Percentiles rank a stretch among this genome's conserved stretches.
phyloP scores from a whole-genome alignment of 2,888 invertebrate genomes.

The Alloscopus bannaensis region DNA sequence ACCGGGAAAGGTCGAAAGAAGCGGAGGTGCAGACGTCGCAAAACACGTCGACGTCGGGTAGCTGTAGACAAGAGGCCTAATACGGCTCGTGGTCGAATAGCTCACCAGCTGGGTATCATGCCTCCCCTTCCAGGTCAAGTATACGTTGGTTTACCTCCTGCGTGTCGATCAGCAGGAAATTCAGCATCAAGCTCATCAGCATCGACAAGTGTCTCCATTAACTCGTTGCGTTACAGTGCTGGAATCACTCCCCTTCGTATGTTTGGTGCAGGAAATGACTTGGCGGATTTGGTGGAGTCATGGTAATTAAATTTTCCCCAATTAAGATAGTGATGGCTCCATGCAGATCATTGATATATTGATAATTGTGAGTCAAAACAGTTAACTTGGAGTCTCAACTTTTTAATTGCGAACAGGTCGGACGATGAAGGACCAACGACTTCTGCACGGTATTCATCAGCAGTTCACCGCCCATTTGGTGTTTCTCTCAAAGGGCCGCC shows the following conservation, averaged over 20 bases:
- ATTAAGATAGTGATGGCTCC: neutral
- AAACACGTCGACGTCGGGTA: constrained; percentile 61
- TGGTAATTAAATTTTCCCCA: constrained; percentile 25
- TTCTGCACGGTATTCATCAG: constrained; percentile 17
- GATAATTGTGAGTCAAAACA: neutral
- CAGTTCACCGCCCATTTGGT: constrained; percentile 33
- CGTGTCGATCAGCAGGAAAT: constrained; percentile 47
- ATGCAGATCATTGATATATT: neutral
- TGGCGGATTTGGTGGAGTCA: constrained; percentile 79
- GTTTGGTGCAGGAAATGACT: constrained; percentile 82
- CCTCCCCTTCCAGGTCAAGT: constrained; percentile 74
- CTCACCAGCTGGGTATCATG: constrained; percentile 78
- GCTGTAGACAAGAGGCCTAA: constrained; percentile 65
- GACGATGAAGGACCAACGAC: constrained; percentile 37
- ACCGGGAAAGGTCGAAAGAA: constrained; percentile 75
- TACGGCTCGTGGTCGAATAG: constrained; percentile 77
- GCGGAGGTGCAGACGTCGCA: constrained; percentile 66
- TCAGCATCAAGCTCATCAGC: constrained; percentile 42
- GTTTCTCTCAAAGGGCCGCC: constrained; percentile 39
- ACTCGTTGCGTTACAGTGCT: constrained; percentile 69
- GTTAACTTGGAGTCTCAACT: neutral
- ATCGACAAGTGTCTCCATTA: constrained; percentile 54
- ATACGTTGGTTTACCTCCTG: constrained; percentile 70
- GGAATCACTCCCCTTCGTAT: constrained; percentile 80
- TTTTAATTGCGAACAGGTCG: constrained; percentile 16